Evolutionary conservation across 2,113 vertebrate genomes (phyloP).

Genomic region (Psophia crepitans): DNA sequence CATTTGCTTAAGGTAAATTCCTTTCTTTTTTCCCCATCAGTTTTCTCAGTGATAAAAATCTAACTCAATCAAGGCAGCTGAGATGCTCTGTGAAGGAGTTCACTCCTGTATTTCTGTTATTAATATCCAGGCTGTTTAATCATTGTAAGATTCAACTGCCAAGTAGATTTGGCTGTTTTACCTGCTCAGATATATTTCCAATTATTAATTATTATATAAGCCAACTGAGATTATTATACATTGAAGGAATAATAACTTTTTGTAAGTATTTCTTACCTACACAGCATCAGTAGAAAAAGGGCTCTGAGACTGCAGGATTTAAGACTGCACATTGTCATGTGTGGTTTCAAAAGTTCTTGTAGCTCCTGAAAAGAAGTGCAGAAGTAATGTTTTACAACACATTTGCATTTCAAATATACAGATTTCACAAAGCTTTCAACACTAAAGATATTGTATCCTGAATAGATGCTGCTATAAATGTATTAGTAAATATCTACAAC

Average conservation of each 20-base stretch:
- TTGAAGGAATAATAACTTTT: not conserved
- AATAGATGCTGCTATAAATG: not conserved
- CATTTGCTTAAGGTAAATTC: not conserved
- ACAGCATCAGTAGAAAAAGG: conserved; percentile 32
- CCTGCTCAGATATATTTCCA: not conserved
- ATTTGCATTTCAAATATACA: not conserved
- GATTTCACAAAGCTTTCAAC: not conserved
- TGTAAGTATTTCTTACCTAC: conserved; percentile 37
- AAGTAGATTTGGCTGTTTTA: not conserved
- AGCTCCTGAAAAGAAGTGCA: not conserved
- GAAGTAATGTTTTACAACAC: not conserved
- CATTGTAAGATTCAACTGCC: not conserved
- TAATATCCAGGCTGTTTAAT: not conserved
- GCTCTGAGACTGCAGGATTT: not conserved
- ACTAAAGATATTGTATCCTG: not conserved
- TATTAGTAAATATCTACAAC: not conserved
- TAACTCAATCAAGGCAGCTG: not conserved
- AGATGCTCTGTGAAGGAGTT: not conserved
- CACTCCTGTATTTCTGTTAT: not conserved
- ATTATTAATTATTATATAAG: not conserved
- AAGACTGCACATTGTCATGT: conserved; percentile 15
- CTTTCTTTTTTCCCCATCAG: not conserved
- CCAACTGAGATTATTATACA: not conserved
- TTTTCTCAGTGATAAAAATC: not conserved
- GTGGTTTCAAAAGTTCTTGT: not conserved